Percentiles rank a stretch among this genome's conserved stretches.
Evolutionary conservation across 2,797 vertebrate genomes (phyloP).

Genomic region (Clamator glandarius): DNA sequence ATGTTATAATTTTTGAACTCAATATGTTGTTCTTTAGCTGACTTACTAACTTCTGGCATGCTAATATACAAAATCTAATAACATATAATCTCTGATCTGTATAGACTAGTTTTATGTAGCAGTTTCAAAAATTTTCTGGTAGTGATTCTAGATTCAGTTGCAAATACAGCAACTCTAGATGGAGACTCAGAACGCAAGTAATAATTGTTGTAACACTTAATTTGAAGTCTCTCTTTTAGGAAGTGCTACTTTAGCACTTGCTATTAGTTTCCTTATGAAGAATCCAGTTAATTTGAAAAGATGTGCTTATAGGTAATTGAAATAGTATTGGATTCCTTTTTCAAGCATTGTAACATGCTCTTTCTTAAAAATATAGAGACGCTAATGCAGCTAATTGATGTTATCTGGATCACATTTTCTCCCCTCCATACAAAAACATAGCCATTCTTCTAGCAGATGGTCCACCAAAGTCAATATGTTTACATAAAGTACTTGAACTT

Average conservation of each 20-base stretch:
- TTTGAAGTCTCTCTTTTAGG: background rate
- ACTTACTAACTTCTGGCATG: background rate
- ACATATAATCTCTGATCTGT: background rate
- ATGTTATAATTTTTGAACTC: background rate
- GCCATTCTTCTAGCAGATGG: background rate
- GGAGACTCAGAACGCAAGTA: background rate
- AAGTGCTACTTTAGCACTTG: background rate
- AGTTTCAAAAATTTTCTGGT: background rate
- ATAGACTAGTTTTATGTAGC: background rate
- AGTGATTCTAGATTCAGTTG: background rate
- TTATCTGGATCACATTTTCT: background rate
- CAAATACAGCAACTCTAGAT: background rate
- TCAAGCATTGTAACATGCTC: background rate
- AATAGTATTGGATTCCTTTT: background rate
- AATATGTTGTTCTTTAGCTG: background rate
- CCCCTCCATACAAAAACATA: background rate
- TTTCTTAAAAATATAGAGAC: background rate
- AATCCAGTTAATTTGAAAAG: background rate
- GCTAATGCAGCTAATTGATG: background rate
- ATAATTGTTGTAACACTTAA: background rate
- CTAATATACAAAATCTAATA: background rate
- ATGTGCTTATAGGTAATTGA: background rate
- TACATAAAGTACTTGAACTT: background rate
- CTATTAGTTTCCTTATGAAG: background rate
- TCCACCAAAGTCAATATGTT: background rate